Conservation (phyloP, 2,888 invertebrate species). For the Chrysodeixis includens region DNA sequence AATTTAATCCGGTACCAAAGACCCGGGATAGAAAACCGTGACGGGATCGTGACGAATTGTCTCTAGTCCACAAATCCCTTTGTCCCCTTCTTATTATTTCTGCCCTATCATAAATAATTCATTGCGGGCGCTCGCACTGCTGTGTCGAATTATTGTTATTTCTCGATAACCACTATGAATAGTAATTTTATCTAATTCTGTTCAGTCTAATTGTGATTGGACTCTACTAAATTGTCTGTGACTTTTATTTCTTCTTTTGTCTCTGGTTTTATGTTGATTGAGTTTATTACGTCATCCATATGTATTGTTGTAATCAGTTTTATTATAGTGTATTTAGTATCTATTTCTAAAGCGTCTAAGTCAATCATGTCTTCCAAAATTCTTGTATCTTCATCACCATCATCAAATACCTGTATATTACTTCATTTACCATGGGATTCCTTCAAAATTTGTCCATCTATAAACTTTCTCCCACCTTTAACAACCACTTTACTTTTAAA, state of each 20-base stretch:
- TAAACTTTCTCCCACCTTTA: not conserved
- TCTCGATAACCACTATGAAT: constrained; percentile 59
- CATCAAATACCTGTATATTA: not conserved
- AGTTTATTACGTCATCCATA: not conserved
- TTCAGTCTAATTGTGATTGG: constrained; percentile 59
- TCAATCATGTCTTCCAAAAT: not conserved
- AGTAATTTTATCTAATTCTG: constrained; percentile 57
- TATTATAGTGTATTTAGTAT: not conserved
- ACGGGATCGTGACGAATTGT: constrained; percentile 78
- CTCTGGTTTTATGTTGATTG: not conserved
- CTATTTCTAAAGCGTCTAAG: not conserved
- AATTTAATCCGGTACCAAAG: constrained; percentile 17
- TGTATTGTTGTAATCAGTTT: not conserved
- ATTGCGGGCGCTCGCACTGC: constrained; percentile 66
- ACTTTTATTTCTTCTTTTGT: constrained; percentile 3
- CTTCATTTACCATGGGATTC: not conserved
- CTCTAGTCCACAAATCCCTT: constrained; percentile 71
- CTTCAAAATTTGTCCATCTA: not conserved
- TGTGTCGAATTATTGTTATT: constrained; percentile 64
- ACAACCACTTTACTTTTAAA: not conserved
- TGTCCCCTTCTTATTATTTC: constrained; percentile 74
- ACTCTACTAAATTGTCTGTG: constrained; percentile 45
- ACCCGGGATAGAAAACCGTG: constrained; percentile 29
- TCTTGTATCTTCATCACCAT: not conserved
- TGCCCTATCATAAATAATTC: constrained; percentile 77